phyloP scores from a whole-genome alignment of 2,888 invertebrate genomes.

The Phanerotoma sp. region DNA sequence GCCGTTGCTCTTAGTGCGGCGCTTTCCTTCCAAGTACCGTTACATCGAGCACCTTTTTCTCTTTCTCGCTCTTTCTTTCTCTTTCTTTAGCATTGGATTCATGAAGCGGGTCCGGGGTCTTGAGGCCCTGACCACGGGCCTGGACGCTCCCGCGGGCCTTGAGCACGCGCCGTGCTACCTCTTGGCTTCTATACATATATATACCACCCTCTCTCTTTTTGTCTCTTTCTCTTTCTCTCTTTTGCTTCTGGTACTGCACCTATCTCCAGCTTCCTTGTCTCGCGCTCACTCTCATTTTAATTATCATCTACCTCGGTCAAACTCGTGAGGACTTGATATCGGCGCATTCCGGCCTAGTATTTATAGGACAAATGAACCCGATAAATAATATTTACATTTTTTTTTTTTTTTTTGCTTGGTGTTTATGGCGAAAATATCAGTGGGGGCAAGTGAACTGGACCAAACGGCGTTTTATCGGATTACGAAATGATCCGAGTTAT shows the following conservation, averaged over 20 bases:
- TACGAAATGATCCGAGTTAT: conserved; percentile 3
- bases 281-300: conserved; percentile 27
- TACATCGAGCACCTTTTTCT: conserved; percentile 26
- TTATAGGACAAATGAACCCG: background rate
- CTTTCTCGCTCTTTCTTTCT: too few relatives aligned
- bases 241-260: background rate
- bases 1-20: conserved; percentile 26
- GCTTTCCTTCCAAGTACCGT: conserved; percentile 39
- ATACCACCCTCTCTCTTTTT: background rate
- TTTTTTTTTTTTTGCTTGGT: too few relatives aligned
- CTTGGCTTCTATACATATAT: background rate
- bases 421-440: too few relatives aligned
- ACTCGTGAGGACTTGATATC: conserved; percentile 5
- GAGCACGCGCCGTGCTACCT: conserved; percentile 35
- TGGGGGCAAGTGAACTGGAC: background rate
- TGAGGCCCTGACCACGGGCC: conserved; percentile 35
- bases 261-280: background rate
- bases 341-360: background rate
- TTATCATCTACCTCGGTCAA: conserved; percentile 14
- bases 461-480: conserved; percentile 1
- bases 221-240: conserved; percentile 4
- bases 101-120: conserved; percentile 28
- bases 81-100: conserved; percentile 9
- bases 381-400: background rate
- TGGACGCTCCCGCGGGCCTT: conserved; percentile 39